Percentiles rank a stretch among this genome's conserved stretches.
Conservation (phyloP, 2,888 invertebrate genomes). For the Cistogaster globosa region DNA sequence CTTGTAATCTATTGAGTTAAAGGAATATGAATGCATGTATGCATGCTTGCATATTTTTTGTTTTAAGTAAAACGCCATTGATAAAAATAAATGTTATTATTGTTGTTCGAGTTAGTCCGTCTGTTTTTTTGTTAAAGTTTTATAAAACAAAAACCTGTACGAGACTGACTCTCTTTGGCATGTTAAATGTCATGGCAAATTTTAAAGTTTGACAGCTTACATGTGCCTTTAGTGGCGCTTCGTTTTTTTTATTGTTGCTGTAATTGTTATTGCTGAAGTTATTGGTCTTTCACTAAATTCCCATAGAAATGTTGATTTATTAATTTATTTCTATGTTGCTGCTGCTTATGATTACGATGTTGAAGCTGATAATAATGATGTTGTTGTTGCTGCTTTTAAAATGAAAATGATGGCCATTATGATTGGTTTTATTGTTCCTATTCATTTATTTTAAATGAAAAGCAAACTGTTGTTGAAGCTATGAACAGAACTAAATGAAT, state of each 20-base stretch:
- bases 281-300: constrained; percentile 34
- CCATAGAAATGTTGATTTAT: constrained; percentile 48
- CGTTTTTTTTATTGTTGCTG: constrained; percentile 40
- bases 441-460: not conserved
- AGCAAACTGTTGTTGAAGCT: not conserved
- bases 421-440: not conserved
- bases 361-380: not conserved
- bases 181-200: constrained; percentile 82
- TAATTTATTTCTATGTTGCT: constrained; percentile 11
- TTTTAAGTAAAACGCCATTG: constrained; percentile 8
- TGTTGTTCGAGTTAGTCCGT: not conserved
- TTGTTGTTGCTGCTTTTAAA: constrained; percentile 1
- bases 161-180: constrained; percentile 72
- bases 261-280: constrained; percentile 1
- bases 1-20: constrained; percentile 40
- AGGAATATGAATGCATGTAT: constrained; percentile 1
- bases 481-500: not conserved
- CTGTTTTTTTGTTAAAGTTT: constrained; percentile 22
- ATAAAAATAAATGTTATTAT: constrained; percentile 50
- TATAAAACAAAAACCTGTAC: not conserved
- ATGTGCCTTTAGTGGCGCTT: constrained; percentile 73
- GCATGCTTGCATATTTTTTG: no score
- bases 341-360: not conserved
- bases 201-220: constrained; percentile 82
- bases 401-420: constrained; percentile 44